Base-by-base conservation (phyloP, 2,797 vertebrate genomes). In the Champsocephalus esox region DNA sequence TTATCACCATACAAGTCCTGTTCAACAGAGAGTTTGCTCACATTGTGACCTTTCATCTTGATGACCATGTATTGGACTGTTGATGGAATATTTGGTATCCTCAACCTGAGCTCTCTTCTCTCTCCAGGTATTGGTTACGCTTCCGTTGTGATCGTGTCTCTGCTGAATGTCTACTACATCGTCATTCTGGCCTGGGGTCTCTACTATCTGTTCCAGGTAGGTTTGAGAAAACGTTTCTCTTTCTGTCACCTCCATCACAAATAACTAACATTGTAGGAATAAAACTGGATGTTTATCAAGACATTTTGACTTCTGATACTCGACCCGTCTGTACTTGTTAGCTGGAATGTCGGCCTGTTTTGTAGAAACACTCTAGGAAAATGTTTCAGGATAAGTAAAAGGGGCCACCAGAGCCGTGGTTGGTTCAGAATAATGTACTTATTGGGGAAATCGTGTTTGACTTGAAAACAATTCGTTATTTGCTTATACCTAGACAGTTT, bases 161-260 rank as follows among this genome's bases (percentile, higher is more conserved):
- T 99, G 88, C 94, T 99, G 91, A 99, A 99, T 3, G 93, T 99
- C 75, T 99, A 99, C 94, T 99, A 99, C 95, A 98, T 99, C 0
- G 94, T 99, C 91, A 99, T 99, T 93, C 94, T 99, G 94, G 98
- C 98, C 82, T 99, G 98, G 98, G 98, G 97, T 12, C 86, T 97
- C 21, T 99, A 99, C 94, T 99, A 99, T 92, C 93, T 99, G 89
- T 97, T 98, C 94, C 97, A 99, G 90, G 92, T 92, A 38, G 2
- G 87, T 81, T 56, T 59, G 8, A n/a, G 3, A 12, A 45, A 21
- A 12, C 19, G 16, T 54, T 21, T 4, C 9, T 48, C 69, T 52
- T 52, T 50, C 52, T 61, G 3, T 57, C 55, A 16, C 43, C 46
- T 32, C 8, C 2, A 11, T 48, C 51, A 54, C 1, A 52, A 12